Evolutionary conservation across 2,113 vertebrate species (phyloP), one percentile per base, ranked within the genome.

Genomic region (Lagopus leucura): DNA sequence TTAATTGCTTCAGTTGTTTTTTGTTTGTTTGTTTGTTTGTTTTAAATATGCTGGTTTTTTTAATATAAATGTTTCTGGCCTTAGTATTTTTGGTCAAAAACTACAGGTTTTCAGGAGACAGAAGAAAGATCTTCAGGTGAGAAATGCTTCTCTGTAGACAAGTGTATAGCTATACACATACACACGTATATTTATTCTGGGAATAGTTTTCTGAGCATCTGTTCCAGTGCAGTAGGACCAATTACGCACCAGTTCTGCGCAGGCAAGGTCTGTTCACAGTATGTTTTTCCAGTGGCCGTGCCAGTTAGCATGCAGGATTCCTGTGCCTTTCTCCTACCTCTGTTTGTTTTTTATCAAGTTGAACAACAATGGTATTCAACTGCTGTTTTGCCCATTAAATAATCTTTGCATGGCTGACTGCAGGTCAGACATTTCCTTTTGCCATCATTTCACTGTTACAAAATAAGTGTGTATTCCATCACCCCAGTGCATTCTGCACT

Each of bases 331-430:
- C 60, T 96, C 78, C 67, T 77, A 36, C 82, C 78, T 88, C 75
- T 83, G 54, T 55, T 89, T 93, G 69, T 9, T 82, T 92, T 94
- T 55, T 81, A 40, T 77, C 85, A 88, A 88, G 69, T 84, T 90
- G 89, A 95, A 94, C 71, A 96, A 87, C 88, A 96, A 94, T 95
- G 75, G 78, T 71, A 74, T 93, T 93, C 94, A 96, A 76, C 82
- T 94, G 89, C 89, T 88, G 11, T 64, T 93, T 88, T 78, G 75
- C 20, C 4, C 36, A 38, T 63, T 58, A 86, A 92, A 71, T 73
- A 71, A 74, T 52, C 64, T 80, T 57, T 78, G 69, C 85, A 78
- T 0, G 8, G 72, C 47, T 78, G 91, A 86, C 71, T 91, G 88
- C 55, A 74, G 76, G 69, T 86, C 82, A 83, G 89, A 43, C 52